Base-by-base conservation (phyloP, 2,888 invertebrate genomes). In the Plebejus melissa region DNA sequence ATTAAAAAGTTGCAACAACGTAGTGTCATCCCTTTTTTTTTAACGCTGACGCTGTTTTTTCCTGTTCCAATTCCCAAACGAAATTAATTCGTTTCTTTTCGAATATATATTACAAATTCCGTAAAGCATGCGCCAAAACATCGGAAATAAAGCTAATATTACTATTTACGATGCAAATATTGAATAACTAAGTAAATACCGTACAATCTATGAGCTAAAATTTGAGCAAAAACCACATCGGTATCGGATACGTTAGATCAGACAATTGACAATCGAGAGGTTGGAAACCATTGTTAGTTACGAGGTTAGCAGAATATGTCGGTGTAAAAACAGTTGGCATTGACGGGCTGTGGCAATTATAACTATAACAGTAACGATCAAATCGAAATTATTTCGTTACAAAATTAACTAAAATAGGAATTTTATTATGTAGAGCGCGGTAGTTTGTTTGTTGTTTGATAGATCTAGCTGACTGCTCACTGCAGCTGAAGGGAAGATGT, bases 281-380 rank as follows among this genome's bases (percentile, higher is more conserved):
- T 6, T 50, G 72, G 46, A 50, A 46, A 32, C 72, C 72, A 72
- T 79, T 77, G 54, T 74, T 38, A 79, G 38, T 54, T n/a, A 72
- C 74, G 78, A 74, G 76, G 77, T 77, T 77, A 77, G 36, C 70
- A 60, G 74, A 69, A 76, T 76, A 79, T 79, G 22, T 16, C 28
- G 72, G 4, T 57, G 75, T 58, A 75, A 75, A 75, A 71, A 41
- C 58, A 16, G 71, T 22, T 75, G 38, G 69, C 75, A 71, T 75
- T 70, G 57, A 58, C 57, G 41, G 13, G 54, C 60, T 74, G 13
- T 65, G 16, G 13, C 28, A 32, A 11, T 65, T 32, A 32, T 32
- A 60, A n/a, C n/a, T 60, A 60, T 60, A 11, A 13, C 65, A 50
- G 70, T 75, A n/a, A 70, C 11, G 46, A 36, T 54, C 2, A 58